Base-by-base conservation (phyloP, 2,113 vertebrate species). In the Petaurus breviceps region DNA sequence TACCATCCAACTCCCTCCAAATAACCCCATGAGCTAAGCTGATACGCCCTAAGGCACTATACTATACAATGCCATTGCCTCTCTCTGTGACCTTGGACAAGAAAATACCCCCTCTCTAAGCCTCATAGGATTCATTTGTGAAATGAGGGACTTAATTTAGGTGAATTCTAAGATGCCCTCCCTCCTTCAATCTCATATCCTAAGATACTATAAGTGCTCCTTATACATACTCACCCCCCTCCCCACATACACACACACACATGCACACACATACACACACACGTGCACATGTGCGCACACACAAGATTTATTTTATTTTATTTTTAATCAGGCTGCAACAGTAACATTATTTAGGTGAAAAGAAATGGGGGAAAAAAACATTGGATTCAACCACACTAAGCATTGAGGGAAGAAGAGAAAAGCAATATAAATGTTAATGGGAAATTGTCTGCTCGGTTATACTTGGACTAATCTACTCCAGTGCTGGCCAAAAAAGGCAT, bases 401-500 rank as follows among this genome's bases (percentile, higher is more conserved):
- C 95, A 96, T 98, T 89, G 91, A 96, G 77, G 92, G 92, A 37
- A 92, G 97, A 97, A 97, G 94, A 97, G 96, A 89, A 97, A 98
- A 98, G 98, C 98, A 99, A 98, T 99, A 98, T 98, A 99, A 98
- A 98, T 98, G 98, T 98, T 99, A 99, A 98, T 98, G 97, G 98
- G 98, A 98, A 97, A 93, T 98, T 96, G 97, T 97, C 97, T 97
- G 46, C 97, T 98, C 92, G 49, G 97, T 98, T 96, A 97, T 97
- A 98, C 97, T 98, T 98, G 97, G 94, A 96, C 96, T 98, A 98
- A 98, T 98, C 95, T 89, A 91, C 55, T 31, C 23, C 11, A 53
- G 97, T 95, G 97, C 97, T 98, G 68, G 68, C 97, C 93, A 98
- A 98, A 97, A 94, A 98, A 96, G 97, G 98, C 97, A 98, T 95